Evolutionary conservation across 2,888 invertebrate species (phyloP).

Genomic region (Epicampocera succincta): DNA sequence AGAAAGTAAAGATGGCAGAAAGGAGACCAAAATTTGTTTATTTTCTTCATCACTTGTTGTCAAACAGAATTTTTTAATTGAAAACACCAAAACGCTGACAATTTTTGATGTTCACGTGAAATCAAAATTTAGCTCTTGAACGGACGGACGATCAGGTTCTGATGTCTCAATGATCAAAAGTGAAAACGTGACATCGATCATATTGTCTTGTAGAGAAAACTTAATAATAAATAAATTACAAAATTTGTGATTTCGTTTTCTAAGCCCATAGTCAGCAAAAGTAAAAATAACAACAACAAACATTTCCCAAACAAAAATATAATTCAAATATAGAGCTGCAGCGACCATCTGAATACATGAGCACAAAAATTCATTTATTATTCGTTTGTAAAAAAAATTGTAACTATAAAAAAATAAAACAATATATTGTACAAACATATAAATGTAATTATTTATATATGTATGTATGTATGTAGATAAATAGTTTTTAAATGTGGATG

Average conservation of each 20-base stretch:
- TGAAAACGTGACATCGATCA: constrained; percentile 62
- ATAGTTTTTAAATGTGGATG: constrained; percentile 4
- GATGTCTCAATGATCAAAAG: background rate
- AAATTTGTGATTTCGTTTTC: constrained; percentile 32
- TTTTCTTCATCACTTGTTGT: no score
- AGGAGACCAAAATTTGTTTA: no score
- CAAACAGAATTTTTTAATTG: background rate
- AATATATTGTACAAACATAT: no score
- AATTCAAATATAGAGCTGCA: constrained; percentile 4
- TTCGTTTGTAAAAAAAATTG: background rate
- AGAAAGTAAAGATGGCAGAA: no score
- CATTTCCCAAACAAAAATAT: background rate
- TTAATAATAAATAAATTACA: constrained; percentile 3
- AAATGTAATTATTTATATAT: background rate
- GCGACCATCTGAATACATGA: background rate
- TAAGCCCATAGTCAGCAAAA: background rate
- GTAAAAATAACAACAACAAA: constrained; percentile 34
- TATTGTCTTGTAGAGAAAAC: constrained; percentile 4
- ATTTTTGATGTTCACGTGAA: constrained; percentile 20
- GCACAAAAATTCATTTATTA: background rate
- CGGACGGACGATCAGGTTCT: background rate
- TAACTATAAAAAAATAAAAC: no score
- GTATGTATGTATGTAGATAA: background rate
- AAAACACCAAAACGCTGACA: background rate
- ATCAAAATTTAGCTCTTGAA: no score